These are phyloP conservation scores for Hirtodrosophila alboralis DNA, from an alignment of 2,888 invertebrate species.

Conservation along the genomic window DNA sequence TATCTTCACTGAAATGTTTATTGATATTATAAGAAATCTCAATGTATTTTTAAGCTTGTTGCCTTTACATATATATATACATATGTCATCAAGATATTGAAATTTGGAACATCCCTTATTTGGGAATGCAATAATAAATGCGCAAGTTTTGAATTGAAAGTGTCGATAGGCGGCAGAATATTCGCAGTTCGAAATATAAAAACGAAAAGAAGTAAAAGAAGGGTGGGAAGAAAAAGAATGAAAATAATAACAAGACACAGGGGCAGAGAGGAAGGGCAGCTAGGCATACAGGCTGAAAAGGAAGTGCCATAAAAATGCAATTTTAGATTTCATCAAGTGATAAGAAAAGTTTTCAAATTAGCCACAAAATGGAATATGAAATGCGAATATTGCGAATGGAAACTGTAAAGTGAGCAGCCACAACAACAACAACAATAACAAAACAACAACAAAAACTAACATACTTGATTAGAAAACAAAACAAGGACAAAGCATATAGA, in stretches of 20 bases:
- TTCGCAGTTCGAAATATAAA: conserved; percentile 29
- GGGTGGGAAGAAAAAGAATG: conserved; percentile 18
- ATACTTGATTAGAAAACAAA: conserved; percentile 73
- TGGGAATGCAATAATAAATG: conserved; percentile 65
- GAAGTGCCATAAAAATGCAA: conserved; percentile 81
- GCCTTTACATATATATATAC: no score
- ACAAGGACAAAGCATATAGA: conserved; percentile 44
- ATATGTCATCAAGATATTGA: no score
- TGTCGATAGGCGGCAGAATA: conserved; percentile 66
- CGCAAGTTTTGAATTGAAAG: conserved; percentile 66
- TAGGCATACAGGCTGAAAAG: conserved; percentile 43
- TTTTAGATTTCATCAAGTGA: conserved; percentile 80
- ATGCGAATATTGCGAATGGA: conserved; percentile 65
- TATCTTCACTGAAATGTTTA: no score
- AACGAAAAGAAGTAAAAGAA: no score
- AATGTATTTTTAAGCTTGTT: no score
- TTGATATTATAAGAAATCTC: no score
- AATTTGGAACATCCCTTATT: conserved; percentile 1
- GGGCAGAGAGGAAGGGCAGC: conserved; percentile 13
- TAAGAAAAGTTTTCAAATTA: conserved; percentile 80
- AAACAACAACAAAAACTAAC: conserved; percentile 35
- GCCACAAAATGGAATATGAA: conserved; percentile 72
- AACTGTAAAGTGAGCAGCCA: conserved; percentile 74
- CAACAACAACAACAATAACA: conserved; percentile 30
- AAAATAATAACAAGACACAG: background rate